A percentile compares a stretch with the other conserved stretches of the same genome.
These are phyloP conservation scores for Peromyscus leucopus DNA, from an alignment of 2,113 vertebrate species.

Conservation along the genomic window DNA sequence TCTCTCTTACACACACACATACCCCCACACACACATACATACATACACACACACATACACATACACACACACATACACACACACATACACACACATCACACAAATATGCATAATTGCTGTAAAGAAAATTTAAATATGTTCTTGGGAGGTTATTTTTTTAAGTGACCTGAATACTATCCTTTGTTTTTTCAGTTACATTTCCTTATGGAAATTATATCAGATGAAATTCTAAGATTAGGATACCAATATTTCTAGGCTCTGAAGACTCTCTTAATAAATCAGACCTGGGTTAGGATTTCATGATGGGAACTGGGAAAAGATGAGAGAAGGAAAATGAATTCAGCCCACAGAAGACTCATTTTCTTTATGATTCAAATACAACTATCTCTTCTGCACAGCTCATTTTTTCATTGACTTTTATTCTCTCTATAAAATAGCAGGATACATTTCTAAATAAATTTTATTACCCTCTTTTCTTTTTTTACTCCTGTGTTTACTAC, in stretches of 20 bases:
- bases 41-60: background rate
- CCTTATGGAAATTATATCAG: background rate
- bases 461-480: background rate
- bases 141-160: background rate
- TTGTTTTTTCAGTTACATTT: too few relatives aligned
- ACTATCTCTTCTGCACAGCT: background rate
- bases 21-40: too few relatives aligned
- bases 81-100: background rate
- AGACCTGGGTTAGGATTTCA: background rate
- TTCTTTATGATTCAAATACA: background rate
- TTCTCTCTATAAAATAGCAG: background rate
- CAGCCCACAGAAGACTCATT: background rate
- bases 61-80: background rate
- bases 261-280: background rate
- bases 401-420: background rate
- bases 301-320: background rate
- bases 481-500: background rate
- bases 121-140: background rate
- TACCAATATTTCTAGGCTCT: background rate
- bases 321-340: background rate
- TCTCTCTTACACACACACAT: background rate
- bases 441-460: background rate
- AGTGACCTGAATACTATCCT: too few relatives aligned
- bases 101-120: background rate
- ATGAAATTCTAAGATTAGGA: background rate